phyloP scores from a whole-genome alignment of 2,113 vertebrate genomes.

The Pitta sordida region DNA sequence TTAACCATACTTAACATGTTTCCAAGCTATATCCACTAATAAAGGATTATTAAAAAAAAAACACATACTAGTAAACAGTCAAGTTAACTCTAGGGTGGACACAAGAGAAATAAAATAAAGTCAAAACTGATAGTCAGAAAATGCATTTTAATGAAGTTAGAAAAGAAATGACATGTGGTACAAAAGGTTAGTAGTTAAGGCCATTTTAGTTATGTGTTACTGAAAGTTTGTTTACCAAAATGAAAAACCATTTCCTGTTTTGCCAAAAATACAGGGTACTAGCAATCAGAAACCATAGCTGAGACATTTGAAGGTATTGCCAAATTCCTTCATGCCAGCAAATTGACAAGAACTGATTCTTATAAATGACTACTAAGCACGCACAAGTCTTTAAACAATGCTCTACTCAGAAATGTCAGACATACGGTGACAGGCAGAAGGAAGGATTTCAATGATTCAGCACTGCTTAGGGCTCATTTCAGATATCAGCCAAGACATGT shows the following conservation, averaged over 20 bases:
- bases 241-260: background rate
- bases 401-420: background rate
- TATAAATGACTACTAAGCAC: background rate
- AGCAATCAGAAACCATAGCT: background rate
- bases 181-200: background rate
- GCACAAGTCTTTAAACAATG: background rate
- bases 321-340: background rate
- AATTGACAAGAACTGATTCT: background rate
- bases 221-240: background rate
- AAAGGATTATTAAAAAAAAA: background rate
- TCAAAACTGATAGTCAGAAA: background rate
- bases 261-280: background rate
- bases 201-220: background rate
- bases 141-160: background rate
- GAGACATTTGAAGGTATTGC: background rate
- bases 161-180: background rate
- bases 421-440: background rate
- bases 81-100: background rate
- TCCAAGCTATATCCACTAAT: background rate
- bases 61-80: background rate
- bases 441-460: background rate
- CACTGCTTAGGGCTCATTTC: background rate
- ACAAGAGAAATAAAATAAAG: background rate
- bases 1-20: background rate
- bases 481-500: background rate